Evolutionary conservation across 2,797 vertebrate genomes (phyloP).

Genomic region (Dendrocincla fuliginosa): DNA sequence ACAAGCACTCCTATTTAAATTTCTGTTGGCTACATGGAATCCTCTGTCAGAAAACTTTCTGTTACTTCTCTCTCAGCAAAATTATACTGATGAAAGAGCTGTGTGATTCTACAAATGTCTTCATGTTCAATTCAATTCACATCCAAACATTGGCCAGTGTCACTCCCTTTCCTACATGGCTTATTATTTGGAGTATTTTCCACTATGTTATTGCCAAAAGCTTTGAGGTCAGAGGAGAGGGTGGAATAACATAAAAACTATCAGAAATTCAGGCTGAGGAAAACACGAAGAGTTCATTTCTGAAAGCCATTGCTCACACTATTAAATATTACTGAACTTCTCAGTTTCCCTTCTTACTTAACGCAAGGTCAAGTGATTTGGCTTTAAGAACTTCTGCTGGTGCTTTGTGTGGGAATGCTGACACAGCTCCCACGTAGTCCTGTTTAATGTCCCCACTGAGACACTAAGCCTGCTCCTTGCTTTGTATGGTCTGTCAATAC

Average conservation of each 20-base stretch:
- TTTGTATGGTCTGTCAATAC: background rate
- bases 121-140: background rate
- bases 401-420: background rate
- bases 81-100: background rate
- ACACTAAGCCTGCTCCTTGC: background rate
- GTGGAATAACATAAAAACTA: background rate
- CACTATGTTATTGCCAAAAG: background rate
- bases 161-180: fast-evolving
- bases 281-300: background rate
- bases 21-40: background rate
- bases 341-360: background rate
- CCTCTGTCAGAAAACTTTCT: background rate
- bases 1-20: background rate
- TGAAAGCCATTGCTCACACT: background rate
- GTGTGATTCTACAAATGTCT: background rate
- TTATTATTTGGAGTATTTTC: background rate
- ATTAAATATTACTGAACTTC: background rate
- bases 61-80: background rate
- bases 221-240: background rate
- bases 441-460: background rate
- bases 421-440: background rate
- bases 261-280: background rate
- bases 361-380: background rate
- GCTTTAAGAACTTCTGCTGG: background rate
- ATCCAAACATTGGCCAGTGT: background rate